Conservation (phyloP, 2,797 vertebrate genomes). For the Nyctalus aviator region DNA sequence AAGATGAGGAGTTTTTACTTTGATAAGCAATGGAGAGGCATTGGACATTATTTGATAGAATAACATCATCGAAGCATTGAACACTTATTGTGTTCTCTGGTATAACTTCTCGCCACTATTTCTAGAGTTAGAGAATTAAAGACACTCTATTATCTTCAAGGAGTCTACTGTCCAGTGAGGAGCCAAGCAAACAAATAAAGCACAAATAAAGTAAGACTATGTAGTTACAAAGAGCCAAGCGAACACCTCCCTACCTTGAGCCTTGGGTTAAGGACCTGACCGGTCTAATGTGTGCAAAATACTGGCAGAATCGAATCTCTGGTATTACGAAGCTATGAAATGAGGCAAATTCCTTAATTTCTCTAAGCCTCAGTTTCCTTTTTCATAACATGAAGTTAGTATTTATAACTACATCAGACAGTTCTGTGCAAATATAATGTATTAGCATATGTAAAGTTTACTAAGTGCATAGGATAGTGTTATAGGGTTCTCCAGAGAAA, state of each 20-base stretch:
- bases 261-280: not conserved
- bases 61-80: not conserved
- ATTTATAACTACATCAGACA: not conserved
- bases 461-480: not conserved
- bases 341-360: not conserved
- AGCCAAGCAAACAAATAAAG: not conserved
- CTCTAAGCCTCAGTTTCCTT: not conserved
- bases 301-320: not conserved
- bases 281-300: not conserved
- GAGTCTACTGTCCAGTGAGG: not conserved
- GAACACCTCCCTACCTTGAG: not conserved
- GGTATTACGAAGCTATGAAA: not conserved
- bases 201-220: not conserved
- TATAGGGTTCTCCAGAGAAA: not conserved
- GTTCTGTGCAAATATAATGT: not conserved
- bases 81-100: not conserved
- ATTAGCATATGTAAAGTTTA: slow-evolving; percentile 4
- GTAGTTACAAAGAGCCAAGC: not conserved
- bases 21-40: not conserved
- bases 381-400: not conserved
- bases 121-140: not conserved
- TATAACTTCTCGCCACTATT: not conserved
- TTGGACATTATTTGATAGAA: not conserved
- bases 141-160: not conserved
- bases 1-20: slow-evolving; percentile 42